These are phyloP conservation scores for Trogon surrucura DNA, from an alignment of 2,113 vertebrate genomes.

Conservation along the genomic window DNA sequence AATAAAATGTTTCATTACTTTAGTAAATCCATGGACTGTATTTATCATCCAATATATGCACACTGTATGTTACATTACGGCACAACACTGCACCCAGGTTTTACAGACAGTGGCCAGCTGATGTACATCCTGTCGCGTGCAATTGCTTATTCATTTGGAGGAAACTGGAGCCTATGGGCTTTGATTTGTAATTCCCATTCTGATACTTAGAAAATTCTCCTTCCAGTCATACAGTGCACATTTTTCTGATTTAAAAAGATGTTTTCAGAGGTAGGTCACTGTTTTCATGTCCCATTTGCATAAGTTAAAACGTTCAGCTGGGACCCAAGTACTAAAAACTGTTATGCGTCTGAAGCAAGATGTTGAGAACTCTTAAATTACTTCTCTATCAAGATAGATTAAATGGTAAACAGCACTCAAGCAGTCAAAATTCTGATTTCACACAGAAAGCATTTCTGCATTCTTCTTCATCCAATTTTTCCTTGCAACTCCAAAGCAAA, in stretches of 20 bases:
- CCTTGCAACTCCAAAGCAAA: conserved; percentile 29
- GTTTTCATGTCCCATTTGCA: conserved; percentile 41
- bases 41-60: not conserved
- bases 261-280: conserved; percentile 63
- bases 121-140: not conserved
- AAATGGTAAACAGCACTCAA: conserved; percentile 42
- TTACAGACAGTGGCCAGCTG: not conserved
- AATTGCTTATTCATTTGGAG: conserved; percentile 7
- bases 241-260: conserved; percentile 74
- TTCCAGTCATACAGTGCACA: conserved; percentile 15
- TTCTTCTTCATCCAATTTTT: conserved; percentile 37
- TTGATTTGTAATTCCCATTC: conserved; percentile 44
- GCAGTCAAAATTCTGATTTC: conserved; percentile 58
- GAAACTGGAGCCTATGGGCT: not conserved
- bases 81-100: not conserved
- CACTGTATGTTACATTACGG: not conserved
- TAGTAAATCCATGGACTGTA: not conserved
- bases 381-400: conserved; percentile 42
- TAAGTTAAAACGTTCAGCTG: conserved; percentile 45
- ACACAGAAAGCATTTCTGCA: conserved; percentile 36
- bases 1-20: conserved; percentile 8
- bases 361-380: conserved; percentile 52
- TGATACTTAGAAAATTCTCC: conserved; percentile 18
- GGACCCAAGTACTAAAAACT: conserved; percentile 21
- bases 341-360: not conserved